Evolutionary conservation across 2,797 vertebrate species (phyloP), one percentile per base, ranked within the genome.

Genomic region (Syndactyla subalaris): DNA sequence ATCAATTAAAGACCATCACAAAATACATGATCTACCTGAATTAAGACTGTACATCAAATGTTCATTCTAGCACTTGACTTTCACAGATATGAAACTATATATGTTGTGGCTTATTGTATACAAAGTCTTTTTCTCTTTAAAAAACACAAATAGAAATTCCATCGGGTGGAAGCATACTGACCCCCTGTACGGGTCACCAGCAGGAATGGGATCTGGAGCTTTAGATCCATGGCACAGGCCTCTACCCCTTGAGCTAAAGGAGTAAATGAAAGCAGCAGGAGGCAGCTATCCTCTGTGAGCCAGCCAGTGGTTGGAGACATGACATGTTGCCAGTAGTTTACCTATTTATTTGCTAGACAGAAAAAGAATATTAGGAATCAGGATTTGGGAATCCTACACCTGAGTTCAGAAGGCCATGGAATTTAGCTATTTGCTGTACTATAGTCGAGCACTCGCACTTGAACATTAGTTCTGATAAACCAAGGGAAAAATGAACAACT

Each of bases 271-370:
- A 97, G 96, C 96, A 97, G 96, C 96, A 97, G 96, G 63, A 97
- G 95, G 96, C 96, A 97, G 96, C 96, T 97, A 97, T 97, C 96
- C 96, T 97, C 96, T 97, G 95, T 96, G 96, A 95, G 96, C 93
- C 96, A 97, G 96, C 83, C 96, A 97, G 96, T 97, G 88, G 96
- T 97, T 97, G 96, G 94, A 97, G 96, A 97, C 96, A 97, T 96
- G 96, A 97, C 96, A 97, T 97, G 96, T 96, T 97, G 95, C 96
- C 96, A 97, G 96, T 90, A 95, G 96, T 97, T 97, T 97, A 97
- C 96, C 95, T 97, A 97, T 97, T 97, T 97, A 97, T 96, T 95
- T 95, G 96, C 95, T 97, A 96, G 96, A 97, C 95, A 97, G 95
- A 97, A 97, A 97, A 95, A 97, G 94, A 96, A 95, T 85, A 97